Evolutionary conservation across 1,140 invertebrate species (phyloP).

Genomic region (Paraescarpia echinospica): DNA sequence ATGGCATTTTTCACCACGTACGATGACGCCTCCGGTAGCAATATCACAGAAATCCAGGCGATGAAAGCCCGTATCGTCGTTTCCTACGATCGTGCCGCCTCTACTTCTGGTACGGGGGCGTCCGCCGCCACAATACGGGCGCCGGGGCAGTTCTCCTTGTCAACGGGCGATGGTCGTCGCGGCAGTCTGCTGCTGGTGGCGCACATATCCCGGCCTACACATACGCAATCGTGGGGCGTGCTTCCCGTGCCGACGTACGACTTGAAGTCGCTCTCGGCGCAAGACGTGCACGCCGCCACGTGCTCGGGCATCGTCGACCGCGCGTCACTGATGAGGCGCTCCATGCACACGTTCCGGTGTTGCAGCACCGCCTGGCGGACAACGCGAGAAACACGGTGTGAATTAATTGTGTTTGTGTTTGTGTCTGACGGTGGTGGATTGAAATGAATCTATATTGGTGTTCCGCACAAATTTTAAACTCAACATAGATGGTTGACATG

Average conservation of each 20-base stretch:
- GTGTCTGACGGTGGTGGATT: no score
- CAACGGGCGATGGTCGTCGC: no score
- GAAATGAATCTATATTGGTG: no score
- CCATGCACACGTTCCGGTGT: background rate
- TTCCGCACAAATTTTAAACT: no score
- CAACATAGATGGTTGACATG: no score
- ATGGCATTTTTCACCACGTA: background rate
- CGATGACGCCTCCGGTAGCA: background rate
- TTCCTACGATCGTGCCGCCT: background rate
- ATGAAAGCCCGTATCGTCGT: background rate
- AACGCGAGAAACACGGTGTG: background rate
- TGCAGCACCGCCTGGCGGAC: background rate
- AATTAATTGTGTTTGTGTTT: background rate
- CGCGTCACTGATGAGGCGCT: background rate
- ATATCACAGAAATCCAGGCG: background rate
- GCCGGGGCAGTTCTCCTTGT: background rate
- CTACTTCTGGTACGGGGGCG: background rate
- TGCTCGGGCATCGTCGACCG: constrained; percentile 1
- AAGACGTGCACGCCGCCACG: background rate
- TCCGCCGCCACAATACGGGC: background rate
- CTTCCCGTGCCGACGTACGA: background rate
- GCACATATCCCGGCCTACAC: background rate
- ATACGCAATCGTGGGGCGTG: background rate
- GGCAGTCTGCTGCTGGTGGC: background rate
- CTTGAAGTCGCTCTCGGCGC: constrained; percentile 9